These are phyloP conservation scores for Grammomys surdaster DNA, from an alignment of 2,113 vertebrate species.

Conservation along the genomic window DNA sequence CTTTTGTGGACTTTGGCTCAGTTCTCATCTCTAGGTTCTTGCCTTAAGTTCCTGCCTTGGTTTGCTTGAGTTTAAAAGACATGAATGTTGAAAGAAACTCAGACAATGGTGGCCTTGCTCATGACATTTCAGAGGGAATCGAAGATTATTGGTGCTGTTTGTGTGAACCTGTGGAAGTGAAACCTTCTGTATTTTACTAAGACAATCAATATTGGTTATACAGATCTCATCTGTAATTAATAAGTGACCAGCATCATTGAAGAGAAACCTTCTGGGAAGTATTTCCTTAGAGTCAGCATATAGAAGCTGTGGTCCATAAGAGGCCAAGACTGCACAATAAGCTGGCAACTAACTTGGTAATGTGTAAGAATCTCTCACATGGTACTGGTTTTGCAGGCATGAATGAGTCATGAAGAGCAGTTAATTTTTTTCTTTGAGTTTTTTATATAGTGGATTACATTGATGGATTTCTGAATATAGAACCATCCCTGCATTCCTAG, in stretches of 20 bases:
- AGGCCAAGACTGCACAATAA: background rate
- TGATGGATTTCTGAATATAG: too few species aligned
- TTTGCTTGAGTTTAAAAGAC: background rate
- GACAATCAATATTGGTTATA: too few species aligned
- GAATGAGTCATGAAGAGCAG: background rate
- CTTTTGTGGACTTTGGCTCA: background rate
- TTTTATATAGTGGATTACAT: too few species aligned
- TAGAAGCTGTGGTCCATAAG: background rate
- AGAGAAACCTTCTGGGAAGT: background rate
- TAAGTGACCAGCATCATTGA: background rate
- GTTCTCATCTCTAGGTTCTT: background rate
- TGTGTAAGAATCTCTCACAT: background rate
- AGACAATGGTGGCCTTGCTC: background rate
- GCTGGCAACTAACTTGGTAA: background rate
- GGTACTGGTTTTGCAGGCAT: background rate
- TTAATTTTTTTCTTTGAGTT: too few species aligned
- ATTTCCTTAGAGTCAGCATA: background rate
- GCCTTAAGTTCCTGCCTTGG: background rate
- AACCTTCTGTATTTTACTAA: background rate
- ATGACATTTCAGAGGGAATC: background rate
- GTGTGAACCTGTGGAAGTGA: background rate
- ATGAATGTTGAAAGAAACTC: background rate
- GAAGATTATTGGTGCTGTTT: background rate
- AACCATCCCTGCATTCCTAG: too few species aligned
- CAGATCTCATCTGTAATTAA: background rate